Conservation (phyloP, 1,140 invertebrate species). For the Brachionus plicatilis region DNA sequence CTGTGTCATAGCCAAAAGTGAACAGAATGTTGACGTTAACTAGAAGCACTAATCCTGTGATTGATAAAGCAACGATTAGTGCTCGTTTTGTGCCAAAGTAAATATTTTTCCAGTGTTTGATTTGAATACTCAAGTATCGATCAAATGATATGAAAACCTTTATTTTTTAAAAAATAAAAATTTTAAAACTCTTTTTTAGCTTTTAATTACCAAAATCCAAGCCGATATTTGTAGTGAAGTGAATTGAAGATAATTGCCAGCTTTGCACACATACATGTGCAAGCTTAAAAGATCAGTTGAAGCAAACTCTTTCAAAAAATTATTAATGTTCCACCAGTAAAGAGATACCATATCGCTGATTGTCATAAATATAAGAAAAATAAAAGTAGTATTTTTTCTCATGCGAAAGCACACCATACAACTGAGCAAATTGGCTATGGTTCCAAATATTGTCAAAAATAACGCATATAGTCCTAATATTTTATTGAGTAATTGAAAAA, state of each 20-base stretch:
- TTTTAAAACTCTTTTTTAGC: background rate
- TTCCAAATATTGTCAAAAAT: constrained; percentile 16
- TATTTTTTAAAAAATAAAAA: background rate
- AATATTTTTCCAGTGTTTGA: constrained; percentile 19
- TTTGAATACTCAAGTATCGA: constrained; percentile 14
- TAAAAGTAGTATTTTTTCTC: constrained; percentile 19
- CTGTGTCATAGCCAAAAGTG: background rate
- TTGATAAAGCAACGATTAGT: background rate
- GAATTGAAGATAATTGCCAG: constrained; percentile 27
- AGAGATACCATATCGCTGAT: constrained; percentile 15
- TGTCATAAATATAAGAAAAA: constrained; percentile 7
- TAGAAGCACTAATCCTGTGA: background rate
- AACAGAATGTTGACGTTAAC: constrained; percentile 10
- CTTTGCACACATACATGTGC: background rate
- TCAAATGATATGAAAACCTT: constrained; percentile 10
- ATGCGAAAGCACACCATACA: constrained; percentile 3
- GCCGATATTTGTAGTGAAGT: constrained; percentile 26
- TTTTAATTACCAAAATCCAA: constrained; percentile 31
- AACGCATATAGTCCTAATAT: background rate
- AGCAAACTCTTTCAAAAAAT: constrained; percentile 12
- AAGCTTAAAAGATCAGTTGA: background rate
- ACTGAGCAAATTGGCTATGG: background rate
- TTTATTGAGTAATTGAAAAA: constrained; percentile 4
- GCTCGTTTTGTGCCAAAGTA: background rate
- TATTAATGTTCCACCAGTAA: constrained; percentile 28